A percentile compares a stretch with the other conserved stretches of the same genome.
Conservation (phyloP, 1,140 invertebrate genomes). For the Panagrolaimus sp. region DNA sequence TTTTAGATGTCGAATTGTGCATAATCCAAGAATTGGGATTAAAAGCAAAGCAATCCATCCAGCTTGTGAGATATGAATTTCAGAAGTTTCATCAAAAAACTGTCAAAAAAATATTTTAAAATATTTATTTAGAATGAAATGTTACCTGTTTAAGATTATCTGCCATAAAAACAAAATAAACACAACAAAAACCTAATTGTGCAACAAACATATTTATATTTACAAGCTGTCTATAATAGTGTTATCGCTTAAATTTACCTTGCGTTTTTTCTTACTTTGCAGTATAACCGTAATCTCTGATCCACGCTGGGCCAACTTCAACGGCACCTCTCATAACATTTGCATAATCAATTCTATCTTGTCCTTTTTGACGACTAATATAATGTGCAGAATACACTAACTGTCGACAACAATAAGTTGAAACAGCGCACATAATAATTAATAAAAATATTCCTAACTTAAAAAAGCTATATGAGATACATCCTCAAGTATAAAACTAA, state of each 20-base stretch:
- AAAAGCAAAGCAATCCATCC: slow-evolving; percentile 41
- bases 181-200: slow-evolving; percentile 89
- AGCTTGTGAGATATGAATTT: slow-evolving; percentile 36
- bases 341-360: slow-evolving; percentile 51
- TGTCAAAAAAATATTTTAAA: slow-evolving; percentile 21
- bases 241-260: background rate
- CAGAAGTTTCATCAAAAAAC: slow-evolving; percentile 41
- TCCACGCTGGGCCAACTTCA: slow-evolving; percentile 51
- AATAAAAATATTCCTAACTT: slow-evolving; percentile 52
- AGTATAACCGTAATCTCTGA: slow-evolving; percentile 46
- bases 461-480: too few species aligned
- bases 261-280: slow-evolving; percentile 35
- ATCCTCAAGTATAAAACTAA: background rate
- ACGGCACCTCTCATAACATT: slow-evolving; percentile 53
- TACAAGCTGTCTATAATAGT: slow-evolving; percentile 49
- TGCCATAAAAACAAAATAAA: slow-evolving; percentile 88
- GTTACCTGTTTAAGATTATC: slow-evolving; percentile 64
- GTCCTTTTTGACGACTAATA: slow-evolving; percentile 47
- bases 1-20: slow-evolving; percentile 46
- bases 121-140: background rate
- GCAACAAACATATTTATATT: slow-evolving; percentile 71
- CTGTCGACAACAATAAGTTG: slow-evolving; percentile 49
- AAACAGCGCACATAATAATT: slow-evolving; percentile 48
- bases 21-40: slow-evolving; percentile 37
- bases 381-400: slow-evolving; percentile 49